Evolutionary conservation across 2,888 invertebrate genomes (phyloP).

Genomic region (Drosophila merina): DNA sequence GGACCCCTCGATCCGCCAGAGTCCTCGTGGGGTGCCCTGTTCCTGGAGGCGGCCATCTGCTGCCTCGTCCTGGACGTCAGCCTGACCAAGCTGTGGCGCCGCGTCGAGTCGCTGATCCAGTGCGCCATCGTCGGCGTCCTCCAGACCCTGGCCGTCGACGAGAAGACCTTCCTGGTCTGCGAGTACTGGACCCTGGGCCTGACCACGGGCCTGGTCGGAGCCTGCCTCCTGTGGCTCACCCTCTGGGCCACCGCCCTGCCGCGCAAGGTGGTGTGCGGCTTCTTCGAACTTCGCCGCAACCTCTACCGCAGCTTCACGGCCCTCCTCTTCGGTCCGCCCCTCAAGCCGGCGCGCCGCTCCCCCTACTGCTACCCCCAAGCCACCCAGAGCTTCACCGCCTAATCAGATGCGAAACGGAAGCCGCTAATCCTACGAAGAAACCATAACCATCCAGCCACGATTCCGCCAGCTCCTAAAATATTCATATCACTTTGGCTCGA

Average conservation of each 20-base stretch:
- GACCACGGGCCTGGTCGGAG: constrained; percentile 56
- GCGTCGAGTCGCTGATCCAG: constrained; percentile 62
- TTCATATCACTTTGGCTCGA: not conserved
- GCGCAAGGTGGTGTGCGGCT: constrained; percentile 16
- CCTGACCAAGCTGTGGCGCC: constrained; percentile 63
- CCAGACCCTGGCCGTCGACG: constrained; percentile 41
- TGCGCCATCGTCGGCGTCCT: constrained; percentile 62
- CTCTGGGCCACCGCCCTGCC: constrained; percentile 57
- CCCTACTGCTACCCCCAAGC: not conserved
- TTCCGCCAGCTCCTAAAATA: not conserved
- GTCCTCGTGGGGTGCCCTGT: constrained; percentile 37
- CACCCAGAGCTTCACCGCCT: constrained; percentile 17
- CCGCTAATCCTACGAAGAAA: not conserved
- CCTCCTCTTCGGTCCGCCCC: not conserved
- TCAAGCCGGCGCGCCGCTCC: not conserved
- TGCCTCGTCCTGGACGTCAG: constrained; percentile 58
- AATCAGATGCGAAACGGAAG: not conserved
- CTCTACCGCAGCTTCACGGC: not conserved
- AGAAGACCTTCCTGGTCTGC: constrained; percentile 45
- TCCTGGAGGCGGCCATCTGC: constrained; percentile 52
- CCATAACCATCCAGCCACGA: not conserved
- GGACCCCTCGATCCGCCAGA: not conserved
- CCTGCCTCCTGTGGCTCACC: constrained; percentile 60
- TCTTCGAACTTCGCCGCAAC: not conserved
- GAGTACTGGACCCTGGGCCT: constrained; percentile 63